phyloP scores from a whole-genome alignment of 2,888 invertebrate genomes.

The Julus scanicus region DNA sequence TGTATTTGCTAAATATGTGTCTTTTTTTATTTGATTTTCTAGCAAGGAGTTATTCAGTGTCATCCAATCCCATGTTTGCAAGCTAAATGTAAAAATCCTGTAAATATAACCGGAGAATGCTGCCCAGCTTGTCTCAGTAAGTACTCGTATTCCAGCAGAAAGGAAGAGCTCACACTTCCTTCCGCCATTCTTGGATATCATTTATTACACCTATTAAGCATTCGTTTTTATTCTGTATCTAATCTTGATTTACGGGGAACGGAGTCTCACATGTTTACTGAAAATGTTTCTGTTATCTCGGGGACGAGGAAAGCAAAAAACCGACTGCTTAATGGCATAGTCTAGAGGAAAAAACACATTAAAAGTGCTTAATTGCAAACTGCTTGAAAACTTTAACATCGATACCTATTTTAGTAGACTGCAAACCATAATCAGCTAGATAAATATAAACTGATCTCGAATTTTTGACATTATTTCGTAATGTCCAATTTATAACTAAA shows the following conservation, averaged over 20 bases:
- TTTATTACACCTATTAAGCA: neutral
- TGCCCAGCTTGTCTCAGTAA: constrained; percentile 88
- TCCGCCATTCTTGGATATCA: too few species aligned
- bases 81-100: constrained; percentile 83
- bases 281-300: neutral
- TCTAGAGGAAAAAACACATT: too few species aligned
- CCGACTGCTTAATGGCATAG: too few species aligned
- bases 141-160: constrained; percentile 65
- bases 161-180: constrained; percentile 44
- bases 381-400: too few species aligned
- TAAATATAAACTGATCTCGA: too few species aligned
- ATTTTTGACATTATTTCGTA: too few species aligned
- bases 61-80: constrained; percentile 82
- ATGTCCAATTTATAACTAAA: neutral
- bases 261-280: neutral
- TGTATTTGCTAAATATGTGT: too few species aligned
- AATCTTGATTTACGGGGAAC: too few species aligned
- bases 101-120: constrained; percentile 80
- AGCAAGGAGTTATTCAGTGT: constrained; percentile 81
- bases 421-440: too few species aligned
- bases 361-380: too few species aligned
- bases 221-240: neutral
- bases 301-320: too few species aligned
- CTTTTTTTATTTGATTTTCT: constrained; percentile 15
- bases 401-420: too few species aligned